These are phyloP conservation scores for Ispidina lecontei DNA, from an alignment of 2,797 vertebrate genomes.

Conservation along the genomic window DNA sequence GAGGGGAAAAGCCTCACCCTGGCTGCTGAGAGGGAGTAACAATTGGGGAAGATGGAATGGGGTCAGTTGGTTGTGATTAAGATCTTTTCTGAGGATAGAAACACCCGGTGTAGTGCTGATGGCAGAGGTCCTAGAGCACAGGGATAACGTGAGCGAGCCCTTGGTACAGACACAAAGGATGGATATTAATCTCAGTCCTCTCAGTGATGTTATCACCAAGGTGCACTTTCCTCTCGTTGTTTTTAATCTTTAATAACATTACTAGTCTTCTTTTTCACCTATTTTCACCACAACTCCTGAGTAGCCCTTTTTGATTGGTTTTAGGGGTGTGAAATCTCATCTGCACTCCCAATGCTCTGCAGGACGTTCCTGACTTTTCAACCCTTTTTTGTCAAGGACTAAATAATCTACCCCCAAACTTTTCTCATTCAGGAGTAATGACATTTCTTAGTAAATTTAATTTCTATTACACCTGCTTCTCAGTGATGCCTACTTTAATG, in stretches of 20 bases:
- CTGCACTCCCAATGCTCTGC: background rate
- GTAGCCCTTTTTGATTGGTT: background rate
- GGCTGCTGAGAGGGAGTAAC: background rate
- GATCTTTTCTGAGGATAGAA: background rate
- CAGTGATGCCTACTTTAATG: background rate
- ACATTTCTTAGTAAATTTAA: background rate
- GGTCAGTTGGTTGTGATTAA: background rate
- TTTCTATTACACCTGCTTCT: background rate
- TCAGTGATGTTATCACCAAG: background rate
- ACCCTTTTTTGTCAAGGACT: background rate
- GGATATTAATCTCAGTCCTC: background rate
- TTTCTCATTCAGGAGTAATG: background rate
- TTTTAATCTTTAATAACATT: background rate
- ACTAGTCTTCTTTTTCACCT: background rate
- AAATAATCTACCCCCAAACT: background rate
- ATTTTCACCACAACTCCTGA: background rate
- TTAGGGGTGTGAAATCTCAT: background rate
- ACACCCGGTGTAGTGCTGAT: background rate
- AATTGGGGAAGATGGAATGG: background rate
- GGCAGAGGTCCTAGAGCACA: background rate
- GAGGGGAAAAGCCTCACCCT: background rate
- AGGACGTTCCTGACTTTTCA: background rate
- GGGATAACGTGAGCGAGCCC: background rate
- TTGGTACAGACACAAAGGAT: background rate
- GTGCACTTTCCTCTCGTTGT: background rate